Evolutionary conservation across 2,113 vertebrate genomes (phyloP), one percentile per base, ranked within the genome.

Genomic region (Maccullochella peelii): DNA sequence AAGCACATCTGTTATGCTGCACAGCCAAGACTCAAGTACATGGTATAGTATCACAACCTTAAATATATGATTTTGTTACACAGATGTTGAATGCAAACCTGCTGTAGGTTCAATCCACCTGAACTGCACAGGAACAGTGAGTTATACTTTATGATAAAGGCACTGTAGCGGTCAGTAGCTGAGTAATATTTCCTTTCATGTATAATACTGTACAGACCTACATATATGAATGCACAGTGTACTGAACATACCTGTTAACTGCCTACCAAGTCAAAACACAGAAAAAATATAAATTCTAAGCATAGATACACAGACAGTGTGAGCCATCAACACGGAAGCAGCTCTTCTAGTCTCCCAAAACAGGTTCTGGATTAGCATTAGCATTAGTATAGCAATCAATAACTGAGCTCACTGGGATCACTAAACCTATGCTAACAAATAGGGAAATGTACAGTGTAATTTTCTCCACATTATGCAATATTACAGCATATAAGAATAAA

Each of bases 161-260:
- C 90, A 89, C 90, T 80, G 74, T 23, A 65, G 25, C n/a, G 82
- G 42, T 72, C 50, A 55, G 40, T 52, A 81, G 57, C 57, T 65
- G 62, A 85, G 44, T 44, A 36, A 11, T n/a, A 50, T 55, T 30
- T 42, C 52, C 49, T 33, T n/a, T 27, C 16, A 36, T 79, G 11
- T 52, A 52, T 15, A 62, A 50, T 20, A 67, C 63, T 77, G 30
- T 36, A 54, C 57, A 63, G 44, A 30, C n/a, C 8, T 30, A 44
- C 38, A 61, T n/a, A 2, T 77, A 27, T 38, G 6, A 58, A 7
- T 61, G 6, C 23, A 55, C 10, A 71, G 33, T 8, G 33, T 8
- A 55, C 20, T 42, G 2, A 23, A 66, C 71, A 65, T 27, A 82
- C 52, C 62, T 66, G 57, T 40, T 57, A 42, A 50, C 44, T 44